These are phyloP conservation scores for Disparrhopalites patrizii DNA, from an alignment of 2,888 invertebrate species.

Conservation along the genomic window DNA sequence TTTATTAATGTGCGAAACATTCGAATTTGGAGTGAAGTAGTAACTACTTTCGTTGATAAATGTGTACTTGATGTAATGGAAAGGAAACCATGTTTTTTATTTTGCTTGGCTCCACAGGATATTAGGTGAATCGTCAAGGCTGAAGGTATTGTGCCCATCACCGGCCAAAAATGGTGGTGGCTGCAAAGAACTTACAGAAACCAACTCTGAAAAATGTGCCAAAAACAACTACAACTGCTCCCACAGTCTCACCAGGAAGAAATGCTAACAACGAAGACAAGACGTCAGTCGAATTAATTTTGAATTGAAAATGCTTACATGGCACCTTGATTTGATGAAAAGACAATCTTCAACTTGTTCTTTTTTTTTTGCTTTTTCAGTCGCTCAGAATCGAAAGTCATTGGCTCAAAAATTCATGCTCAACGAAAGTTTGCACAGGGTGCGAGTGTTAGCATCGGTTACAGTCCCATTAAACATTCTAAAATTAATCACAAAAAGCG, in stretches of 20 bases:
- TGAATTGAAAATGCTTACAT: neutral
- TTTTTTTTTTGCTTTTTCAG: too few species aligned
- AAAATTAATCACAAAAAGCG: conserved; percentile 56
- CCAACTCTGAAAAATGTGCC: conserved; percentile 13
- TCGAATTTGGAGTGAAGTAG: too few species aligned
- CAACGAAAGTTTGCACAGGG: conserved; percentile 86
- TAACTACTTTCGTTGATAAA: too few species aligned
- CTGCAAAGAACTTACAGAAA: conserved; percentile 18
- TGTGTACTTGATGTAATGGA: too few species aligned
- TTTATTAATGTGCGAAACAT: too few species aligned
- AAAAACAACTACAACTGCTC: conserved; percentile 10
- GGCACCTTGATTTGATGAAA: neutral
- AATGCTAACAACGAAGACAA: conserved; percentile 1
- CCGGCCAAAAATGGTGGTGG: conserved; percentile 23
- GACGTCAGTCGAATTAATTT: neutral
- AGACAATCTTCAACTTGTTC: neutral
- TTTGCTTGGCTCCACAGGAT: too few species aligned
- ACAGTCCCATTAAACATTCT: conserved; percentile 58
- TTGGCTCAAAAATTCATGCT: conserved; percentile 62
- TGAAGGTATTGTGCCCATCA: too few species aligned
- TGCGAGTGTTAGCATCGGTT: conserved; percentile 56
- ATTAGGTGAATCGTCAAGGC: too few species aligned
- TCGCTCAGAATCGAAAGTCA: neutral
- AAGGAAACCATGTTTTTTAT: too few species aligned
- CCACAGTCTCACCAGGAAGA: neutral